Evolutionary conservation across 2,797 vertebrate species (phyloP).

Genomic region (Sciurus vulgaris): DNA sequence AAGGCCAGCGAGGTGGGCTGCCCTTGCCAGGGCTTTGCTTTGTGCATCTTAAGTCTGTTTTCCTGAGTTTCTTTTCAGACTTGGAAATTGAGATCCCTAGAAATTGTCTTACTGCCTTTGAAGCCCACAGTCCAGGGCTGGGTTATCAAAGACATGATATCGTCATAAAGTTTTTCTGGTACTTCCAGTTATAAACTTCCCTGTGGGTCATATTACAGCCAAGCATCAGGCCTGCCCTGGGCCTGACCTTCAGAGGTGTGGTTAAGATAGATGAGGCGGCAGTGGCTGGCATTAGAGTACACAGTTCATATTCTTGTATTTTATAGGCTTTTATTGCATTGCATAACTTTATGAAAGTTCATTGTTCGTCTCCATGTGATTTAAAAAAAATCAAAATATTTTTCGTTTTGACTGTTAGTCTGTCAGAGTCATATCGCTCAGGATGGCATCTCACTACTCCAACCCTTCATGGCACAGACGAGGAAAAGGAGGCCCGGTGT

Average conservation of each 20-base stretch:
- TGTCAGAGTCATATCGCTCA: background rate
- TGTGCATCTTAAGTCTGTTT: background rate
- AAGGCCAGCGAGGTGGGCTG: rapidly evolving
- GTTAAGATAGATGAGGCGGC: background rate
- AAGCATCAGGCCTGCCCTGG: background rate
- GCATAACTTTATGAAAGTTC: background rate
- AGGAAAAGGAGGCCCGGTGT: rapidly evolving
- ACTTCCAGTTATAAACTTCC: background rate
- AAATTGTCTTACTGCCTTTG: conserved; percentile 19
- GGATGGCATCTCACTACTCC: background rate
- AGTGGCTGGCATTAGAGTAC: rapidly evolving
- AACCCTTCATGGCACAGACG: background rate
- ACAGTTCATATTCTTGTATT: background rate
- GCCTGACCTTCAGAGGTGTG: background rate
- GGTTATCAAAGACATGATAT: background rate
- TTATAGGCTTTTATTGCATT: background rate
- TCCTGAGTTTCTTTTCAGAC: conserved; percentile 28
- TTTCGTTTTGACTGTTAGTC: background rate
- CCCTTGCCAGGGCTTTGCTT: background rate
- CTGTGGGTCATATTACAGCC: background rate
- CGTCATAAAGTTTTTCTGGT: background rate
- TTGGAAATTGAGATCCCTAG: conserved; percentile 51
- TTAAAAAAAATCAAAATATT: background rate
- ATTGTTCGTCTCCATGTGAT: background rate
- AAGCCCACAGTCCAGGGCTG: background rate